Evolutionary conservation across 92 coral and sea anemone genomes (phyloP), one percentile per base, ranked within the genome.

Genomic region (Paragorgia papillata): DNA sequence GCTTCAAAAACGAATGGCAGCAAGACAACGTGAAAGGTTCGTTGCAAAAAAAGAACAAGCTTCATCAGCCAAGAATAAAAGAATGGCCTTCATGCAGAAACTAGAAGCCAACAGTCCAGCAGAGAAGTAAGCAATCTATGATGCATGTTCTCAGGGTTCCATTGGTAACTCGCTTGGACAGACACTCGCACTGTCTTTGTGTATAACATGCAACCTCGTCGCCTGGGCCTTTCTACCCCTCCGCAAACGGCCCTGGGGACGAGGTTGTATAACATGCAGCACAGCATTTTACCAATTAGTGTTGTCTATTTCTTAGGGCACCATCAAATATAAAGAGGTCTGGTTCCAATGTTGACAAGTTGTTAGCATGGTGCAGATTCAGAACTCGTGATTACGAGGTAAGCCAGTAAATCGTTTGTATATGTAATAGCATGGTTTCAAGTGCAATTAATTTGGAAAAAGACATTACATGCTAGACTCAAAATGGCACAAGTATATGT

Each of bases 321-420:
- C 87, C 91, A 17, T 83, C 83, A 22, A 61, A 81, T 20, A 83
- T 90, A 68, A 76, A 82, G 32, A 57, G 85, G 30, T 92, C 91
- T 17, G 87, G 78, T 32, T 79, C 90, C 61, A 92, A 89, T 31
- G 85, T 92, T 35, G 86, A 85, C 75, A 87, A 86, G 28, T 57
- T 94, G 76, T 71, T 88, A 68, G 94, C 92, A 53, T 94, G 98
- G 98, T 94, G 98, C 69, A 76, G 98, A 35, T 82, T 96, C 51
- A 88, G 86, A 81, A 85, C 96, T 32, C 76, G 83, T 57, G 88
- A 78, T 46, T 90, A 94, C 60, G 98, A 92, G 92, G 97, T 90
- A 60, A 62, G 69, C 12, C 7, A 50, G 54, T 46, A 17, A 44
- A n/a, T 17, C 22, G n/a, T n/a, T n/a, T n/a, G n/a, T n/a, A n/a